Percentiles rank a stretch among this genome's conserved stretches.
phyloP scores from a whole-genome alignment of 2,113 vertebrate genomes.

The Anhinga rufa region DNA sequence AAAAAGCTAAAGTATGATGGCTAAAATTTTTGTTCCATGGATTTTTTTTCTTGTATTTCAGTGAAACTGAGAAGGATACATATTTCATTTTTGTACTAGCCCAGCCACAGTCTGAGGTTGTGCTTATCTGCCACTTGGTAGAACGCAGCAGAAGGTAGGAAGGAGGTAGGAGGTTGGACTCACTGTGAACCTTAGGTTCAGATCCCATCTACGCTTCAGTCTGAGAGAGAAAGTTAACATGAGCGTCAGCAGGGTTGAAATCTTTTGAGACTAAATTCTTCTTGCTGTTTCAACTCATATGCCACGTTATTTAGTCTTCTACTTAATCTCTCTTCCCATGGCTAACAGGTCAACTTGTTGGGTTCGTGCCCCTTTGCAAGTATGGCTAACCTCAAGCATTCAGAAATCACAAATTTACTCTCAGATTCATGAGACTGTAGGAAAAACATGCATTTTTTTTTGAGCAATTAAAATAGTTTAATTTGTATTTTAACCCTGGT shows the following conservation, averaged over 20 bases:
- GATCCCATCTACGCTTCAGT: neutral
- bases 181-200: neutral
- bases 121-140: neutral
- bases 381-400: neutral
- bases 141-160: neutral
- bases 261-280: neutral
- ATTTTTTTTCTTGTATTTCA: neutral
- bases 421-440: neutral
- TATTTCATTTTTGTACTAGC: neutral
- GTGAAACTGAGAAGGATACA: neutral
- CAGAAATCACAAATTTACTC: neutral
- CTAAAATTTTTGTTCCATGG: neutral
- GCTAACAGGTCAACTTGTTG: slow-evolving; percentile 1
- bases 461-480: neutral
- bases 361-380: neutral
- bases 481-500: neutral
- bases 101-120: neutral
- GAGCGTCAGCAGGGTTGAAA: neutral
- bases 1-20: neutral
- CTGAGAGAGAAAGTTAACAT: neutral
- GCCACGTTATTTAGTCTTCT: neutral
- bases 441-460: neutral
- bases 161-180: neutral
- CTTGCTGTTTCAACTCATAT: neutral
- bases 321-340: neutral